phyloP scores from a whole-genome alignment of 2,888 invertebrate genomes.

The Sesia apiformis region DNA sequence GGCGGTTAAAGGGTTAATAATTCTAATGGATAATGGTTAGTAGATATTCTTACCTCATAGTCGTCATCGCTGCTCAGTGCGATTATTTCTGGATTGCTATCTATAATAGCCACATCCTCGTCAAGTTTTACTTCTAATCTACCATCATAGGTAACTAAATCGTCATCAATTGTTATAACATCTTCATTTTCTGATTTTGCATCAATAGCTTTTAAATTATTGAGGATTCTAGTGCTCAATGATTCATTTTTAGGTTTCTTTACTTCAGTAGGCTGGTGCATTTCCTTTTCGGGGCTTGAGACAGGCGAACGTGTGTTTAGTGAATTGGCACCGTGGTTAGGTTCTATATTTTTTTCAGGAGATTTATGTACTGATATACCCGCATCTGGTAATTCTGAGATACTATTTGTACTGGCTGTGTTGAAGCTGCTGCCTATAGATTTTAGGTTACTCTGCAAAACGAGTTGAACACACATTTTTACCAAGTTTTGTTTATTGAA shows the following conservation, averaged over 20 bases:
- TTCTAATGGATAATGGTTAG: slow-evolving; percentile 19
- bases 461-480: not conserved
- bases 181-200: not conserved
- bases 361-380: slow-evolving; percentile 13
- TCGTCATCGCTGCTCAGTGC: slow-evolving; percentile 65
- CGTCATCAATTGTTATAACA: slow-evolving; percentile 4
- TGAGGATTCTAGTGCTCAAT: slow-evolving; percentile 20
- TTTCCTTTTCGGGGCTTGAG: slow-evolving; percentile 41
- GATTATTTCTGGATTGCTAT: slow-evolving; percentile 47
- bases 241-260: not conserved
- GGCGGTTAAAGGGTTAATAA: too few relatives aligned
- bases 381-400: slow-evolving; percentile 21
- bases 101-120: slow-evolving; percentile 56
- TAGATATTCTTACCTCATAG: slow-evolving; percentile 16
- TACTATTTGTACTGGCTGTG: slow-evolving; percentile 18
- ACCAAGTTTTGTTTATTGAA: not conserved
- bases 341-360: slow-evolving; percentile 11
- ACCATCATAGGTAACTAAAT: not conserved
- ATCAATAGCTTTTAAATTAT: slow-evolving; percentile 9
- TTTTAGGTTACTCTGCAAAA: slow-evolving; percentile 24
- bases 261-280: not conserved
- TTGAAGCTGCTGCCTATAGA: slow-evolving; percentile 10
- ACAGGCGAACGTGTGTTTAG: slow-evolving; percentile 49
- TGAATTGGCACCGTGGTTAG: slow-evolving; percentile 22
- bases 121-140: slow-evolving; percentile 14